A percentile compares a stretch with the other conserved stretches of the same genome.
These are phyloP conservation scores for Camponotus floridanus DNA, from an alignment of 1,140 invertebrate genomes.

Conservation along the genomic window DNA sequence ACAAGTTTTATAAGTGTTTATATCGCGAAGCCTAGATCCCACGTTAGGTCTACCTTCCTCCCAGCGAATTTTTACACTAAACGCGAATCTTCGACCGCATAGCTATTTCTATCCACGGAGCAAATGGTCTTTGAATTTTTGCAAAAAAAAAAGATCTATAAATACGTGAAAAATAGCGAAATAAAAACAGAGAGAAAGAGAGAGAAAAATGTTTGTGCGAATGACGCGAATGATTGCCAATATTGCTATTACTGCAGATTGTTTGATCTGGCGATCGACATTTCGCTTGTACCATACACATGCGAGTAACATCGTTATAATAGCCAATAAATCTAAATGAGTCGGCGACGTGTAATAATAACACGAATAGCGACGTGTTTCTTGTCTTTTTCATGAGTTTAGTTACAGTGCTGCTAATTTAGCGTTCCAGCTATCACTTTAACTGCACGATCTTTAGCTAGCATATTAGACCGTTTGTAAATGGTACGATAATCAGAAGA, in stretches of 20 bases:
- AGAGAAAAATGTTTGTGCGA: constrained; percentile 29
- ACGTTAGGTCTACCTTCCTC: constrained; percentile 68
- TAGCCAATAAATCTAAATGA: constrained; percentile 59
- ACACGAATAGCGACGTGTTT: constrained; percentile 33
- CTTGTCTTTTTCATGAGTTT: constrained; percentile 58
- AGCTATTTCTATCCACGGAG: constrained; percentile 48
- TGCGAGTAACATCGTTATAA: constrained; percentile 39
- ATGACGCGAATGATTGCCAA: constrained; percentile 32
- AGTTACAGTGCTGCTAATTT: constrained; percentile 27
- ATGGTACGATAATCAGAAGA: constrained; percentile 25
- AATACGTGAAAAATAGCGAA: constrained; percentile 27
- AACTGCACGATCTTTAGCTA: constrained; percentile 46
- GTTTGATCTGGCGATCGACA: constrained; percentile 45
- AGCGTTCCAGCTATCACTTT: constrained; percentile 40
- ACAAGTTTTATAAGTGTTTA: constrained; percentile 1
- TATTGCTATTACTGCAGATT: constrained; percentile 41
- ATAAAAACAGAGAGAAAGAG: constrained; percentile 5
- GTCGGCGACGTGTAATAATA: not conserved
- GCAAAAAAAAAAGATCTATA: constrained; percentile 26
- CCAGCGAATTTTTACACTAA: constrained; percentile 65
- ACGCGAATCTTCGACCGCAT: constrained; percentile 61
- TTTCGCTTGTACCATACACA: constrained; percentile 46
- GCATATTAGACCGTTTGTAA: constrained; percentile 36
- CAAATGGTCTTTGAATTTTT: constrained; percentile 47
- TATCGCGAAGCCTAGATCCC: constrained; percentile 33